Evolutionary conservation across 2,888 invertebrate genomes (phyloP).

Genomic region (Tiliacea citrago): DNA sequence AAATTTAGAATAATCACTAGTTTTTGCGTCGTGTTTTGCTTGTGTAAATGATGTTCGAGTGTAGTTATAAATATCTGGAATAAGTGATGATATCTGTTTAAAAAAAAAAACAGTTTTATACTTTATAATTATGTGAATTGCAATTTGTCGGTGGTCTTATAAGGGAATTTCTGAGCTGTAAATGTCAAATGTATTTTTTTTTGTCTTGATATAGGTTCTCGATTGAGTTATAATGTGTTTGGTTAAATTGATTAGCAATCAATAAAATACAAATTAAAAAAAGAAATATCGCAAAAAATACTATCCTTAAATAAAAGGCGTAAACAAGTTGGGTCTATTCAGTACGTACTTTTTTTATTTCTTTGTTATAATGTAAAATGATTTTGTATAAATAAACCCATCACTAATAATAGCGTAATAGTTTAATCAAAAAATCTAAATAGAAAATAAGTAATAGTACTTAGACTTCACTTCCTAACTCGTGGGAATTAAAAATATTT

Average conservation of each 20-base stretch:
- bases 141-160: slow-evolving; percentile 10
- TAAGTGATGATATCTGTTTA: neutral
- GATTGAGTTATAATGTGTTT: neutral
- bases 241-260: neutral
- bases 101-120: neutral
- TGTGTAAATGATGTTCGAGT: neutral
- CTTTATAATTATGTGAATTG: slow-evolving; percentile 3
- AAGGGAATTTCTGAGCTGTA: neutral
- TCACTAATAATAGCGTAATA: too few relatives aligned
- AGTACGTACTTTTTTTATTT: neutral
- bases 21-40: slow-evolving; percentile 31
- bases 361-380: neutral
- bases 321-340: neutral
- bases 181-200: neutral
- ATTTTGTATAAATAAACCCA: neutral
- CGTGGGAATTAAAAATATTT: slow-evolving; percentile 25
- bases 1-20: slow-evolving; percentile 29
- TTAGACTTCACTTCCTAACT: neutral
- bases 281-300: neutral
- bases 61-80: slow-evolving; percentile 12
- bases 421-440: neutral
- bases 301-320: neutral
- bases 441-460: slow-evolving; percentile 2
- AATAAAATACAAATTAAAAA: neutral
- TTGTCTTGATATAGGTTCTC: neutral